Evolutionary conservation across 2,113 vertebrate genomes (phyloP).

Genomic region (Oreocharis arfaki): DNA sequence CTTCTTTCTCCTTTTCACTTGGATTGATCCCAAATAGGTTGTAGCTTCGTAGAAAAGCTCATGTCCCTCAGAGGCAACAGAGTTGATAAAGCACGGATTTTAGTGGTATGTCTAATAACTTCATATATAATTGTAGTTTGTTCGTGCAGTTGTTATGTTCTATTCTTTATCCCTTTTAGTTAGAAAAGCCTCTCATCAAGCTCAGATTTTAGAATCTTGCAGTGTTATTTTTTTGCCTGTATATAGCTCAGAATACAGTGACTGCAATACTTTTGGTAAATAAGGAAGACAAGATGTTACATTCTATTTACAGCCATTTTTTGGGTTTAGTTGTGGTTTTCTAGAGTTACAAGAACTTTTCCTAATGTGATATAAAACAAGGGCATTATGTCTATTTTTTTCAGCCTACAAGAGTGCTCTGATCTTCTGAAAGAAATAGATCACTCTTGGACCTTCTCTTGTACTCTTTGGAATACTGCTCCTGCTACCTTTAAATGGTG

Average conservation of each 20-base stretch:
- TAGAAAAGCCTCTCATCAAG: neutral
- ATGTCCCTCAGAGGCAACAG: neutral
- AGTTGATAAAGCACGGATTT: neutral
- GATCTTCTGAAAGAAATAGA: slow-evolving; percentile 9
- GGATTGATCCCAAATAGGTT: neutral
- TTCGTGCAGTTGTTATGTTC: neutral
- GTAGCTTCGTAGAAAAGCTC: neutral
- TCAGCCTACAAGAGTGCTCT: neutral
- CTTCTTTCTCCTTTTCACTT: neutral
- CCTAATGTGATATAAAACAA: neutral
- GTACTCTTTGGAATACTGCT: neutral
- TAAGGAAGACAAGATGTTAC: neutral
- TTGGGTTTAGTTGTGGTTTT: neutral
- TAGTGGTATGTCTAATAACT: neutral
- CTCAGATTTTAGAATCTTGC: neutral
- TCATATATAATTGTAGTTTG: neutral
- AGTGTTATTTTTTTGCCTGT: neutral
- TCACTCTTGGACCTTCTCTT: neutral
- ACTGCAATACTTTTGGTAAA: neutral
- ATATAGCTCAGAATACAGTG: neutral
- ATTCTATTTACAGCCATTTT: neutral
- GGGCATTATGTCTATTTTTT: neutral
- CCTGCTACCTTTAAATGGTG: neutral
- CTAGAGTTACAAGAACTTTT: neutral
- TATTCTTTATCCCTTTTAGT: neutral